Evolutionary conservation across 2,113 vertebrate species (phyloP).

Genomic region (Chionis minor): DNA sequence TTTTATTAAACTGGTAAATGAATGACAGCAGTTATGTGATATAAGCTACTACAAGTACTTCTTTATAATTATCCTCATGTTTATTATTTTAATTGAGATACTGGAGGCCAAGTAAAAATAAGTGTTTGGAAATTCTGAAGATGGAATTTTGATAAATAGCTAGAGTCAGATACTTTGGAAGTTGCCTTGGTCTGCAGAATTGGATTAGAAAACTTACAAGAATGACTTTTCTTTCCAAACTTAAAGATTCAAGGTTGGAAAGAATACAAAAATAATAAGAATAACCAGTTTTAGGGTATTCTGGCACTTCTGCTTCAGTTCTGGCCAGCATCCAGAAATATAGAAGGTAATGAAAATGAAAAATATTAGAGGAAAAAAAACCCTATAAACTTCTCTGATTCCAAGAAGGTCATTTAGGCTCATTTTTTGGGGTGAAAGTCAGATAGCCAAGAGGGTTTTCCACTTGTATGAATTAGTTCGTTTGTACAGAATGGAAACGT

Average conservation of each 20-base stretch:
- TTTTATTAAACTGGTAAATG: neutral
- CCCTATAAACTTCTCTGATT: neutral
- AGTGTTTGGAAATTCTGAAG: neutral
- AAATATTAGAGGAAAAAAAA: neutral
- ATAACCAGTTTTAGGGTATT: neutral
- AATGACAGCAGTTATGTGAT: neutral
- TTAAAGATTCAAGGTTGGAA: constrained; percentile 22
- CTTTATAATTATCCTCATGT: neutral
- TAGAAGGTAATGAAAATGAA: neutral
- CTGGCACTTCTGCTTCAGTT: neutral
- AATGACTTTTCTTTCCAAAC: constrained; percentile 27
- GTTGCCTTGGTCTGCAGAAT: neutral
- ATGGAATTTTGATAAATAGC: neutral
- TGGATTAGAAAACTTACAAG: neutral
- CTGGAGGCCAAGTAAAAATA: neutral
- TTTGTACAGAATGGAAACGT: neutral
- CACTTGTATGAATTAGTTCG: neutral
- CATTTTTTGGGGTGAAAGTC: neutral
- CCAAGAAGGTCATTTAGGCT: neutral
- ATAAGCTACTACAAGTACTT: neutral
- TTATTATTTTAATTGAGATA: neutral
- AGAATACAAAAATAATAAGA: constrained; percentile 37
- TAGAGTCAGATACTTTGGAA: neutral
- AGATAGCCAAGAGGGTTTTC: neutral
- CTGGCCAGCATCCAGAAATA: constrained; percentile 1